Conservation (phyloP, 2,888 invertebrate genomes). For the Amiota communis region DNA sequence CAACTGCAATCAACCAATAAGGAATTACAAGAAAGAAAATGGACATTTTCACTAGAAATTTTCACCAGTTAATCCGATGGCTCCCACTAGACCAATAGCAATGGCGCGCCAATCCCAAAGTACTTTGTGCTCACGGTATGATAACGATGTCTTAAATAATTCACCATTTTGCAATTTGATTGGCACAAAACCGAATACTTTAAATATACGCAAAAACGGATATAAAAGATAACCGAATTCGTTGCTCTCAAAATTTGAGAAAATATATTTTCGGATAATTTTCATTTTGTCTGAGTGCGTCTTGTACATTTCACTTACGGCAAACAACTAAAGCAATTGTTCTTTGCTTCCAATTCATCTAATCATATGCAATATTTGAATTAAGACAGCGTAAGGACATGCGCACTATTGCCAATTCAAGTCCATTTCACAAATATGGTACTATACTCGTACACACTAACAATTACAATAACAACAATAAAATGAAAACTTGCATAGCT, state of each 20-base stretch:
- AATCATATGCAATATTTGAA: no score
- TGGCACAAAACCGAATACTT: conserved; percentile 55
- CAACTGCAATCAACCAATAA: conserved; percentile 43
- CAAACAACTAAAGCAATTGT: no score
- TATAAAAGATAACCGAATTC: conserved; percentile 53
- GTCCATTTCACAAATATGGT: no score
- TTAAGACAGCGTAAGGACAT: no score
- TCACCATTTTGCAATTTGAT: conserved; percentile 45
- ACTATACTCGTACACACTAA: no score
- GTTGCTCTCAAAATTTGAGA: conserved; percentile 30
- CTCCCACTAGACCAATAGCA: conserved; percentile 33
- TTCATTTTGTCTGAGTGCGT: neutral
- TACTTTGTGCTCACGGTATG: conserved; percentile 32
- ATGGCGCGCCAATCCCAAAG: conserved; percentile 43
- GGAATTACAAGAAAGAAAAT: neutral
- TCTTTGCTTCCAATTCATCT: no score
- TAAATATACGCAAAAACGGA: conserved; percentile 58
- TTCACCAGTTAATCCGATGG: conserved; percentile 46
- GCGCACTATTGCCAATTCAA: no score
- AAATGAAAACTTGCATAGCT: no score
- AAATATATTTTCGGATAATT: neutral
- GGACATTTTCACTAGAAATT: neutral
- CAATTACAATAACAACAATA: no score
- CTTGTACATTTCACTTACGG: neutral
- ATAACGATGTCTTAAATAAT: conserved; percentile 28